Conservation (phyloP, 2,888 invertebrate species). For the Eilema griseolum region DNA sequence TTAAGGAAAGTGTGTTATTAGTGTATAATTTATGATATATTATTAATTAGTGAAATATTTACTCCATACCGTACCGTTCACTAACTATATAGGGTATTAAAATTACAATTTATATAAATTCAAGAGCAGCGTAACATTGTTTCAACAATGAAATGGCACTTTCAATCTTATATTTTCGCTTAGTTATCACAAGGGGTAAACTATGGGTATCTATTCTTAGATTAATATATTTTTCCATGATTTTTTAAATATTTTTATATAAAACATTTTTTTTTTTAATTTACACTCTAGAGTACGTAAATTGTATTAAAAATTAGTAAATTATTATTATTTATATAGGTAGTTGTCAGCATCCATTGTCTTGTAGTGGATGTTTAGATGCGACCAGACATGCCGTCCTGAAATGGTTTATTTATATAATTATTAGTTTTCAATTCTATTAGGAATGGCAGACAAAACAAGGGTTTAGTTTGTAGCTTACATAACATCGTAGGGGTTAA, state of each 20-base stretch:
- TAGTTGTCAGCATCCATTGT: constrained; percentile 57
- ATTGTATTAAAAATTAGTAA: constrained; percentile 44
- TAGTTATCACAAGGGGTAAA: constrained; percentile 74
- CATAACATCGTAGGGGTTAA: not conserved
- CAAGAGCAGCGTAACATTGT: constrained; percentile 41
- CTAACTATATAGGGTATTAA: constrained; percentile 4
- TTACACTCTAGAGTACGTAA: constrained; percentile 47
- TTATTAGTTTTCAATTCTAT: constrained; percentile 2
- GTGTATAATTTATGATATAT: not conserved
- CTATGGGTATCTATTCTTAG: constrained; percentile 49
- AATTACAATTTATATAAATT: constrained; percentile 32
- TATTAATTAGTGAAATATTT: not conserved
- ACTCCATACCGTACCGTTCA: not conserved
- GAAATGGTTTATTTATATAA: constrained; percentile 61
- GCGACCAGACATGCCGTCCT: constrained; percentile 80
- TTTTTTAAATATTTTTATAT: constrained; percentile 38
- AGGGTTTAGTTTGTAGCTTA: constrained; percentile 9
- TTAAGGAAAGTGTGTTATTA: no score
- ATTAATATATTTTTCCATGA: constrained; percentile 16
- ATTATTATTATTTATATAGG: constrained; percentile 30
- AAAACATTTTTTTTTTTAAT: constrained; percentile 47
- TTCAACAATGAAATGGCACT: constrained; percentile 71
- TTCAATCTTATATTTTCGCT: constrained; percentile 68
- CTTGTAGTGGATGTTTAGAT: constrained; percentile 67
- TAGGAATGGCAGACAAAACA: not conserved